phyloP scores from a whole-genome alignment of 64 coral and sea anemone genomes.

The Acropora tenuis region DNA sequence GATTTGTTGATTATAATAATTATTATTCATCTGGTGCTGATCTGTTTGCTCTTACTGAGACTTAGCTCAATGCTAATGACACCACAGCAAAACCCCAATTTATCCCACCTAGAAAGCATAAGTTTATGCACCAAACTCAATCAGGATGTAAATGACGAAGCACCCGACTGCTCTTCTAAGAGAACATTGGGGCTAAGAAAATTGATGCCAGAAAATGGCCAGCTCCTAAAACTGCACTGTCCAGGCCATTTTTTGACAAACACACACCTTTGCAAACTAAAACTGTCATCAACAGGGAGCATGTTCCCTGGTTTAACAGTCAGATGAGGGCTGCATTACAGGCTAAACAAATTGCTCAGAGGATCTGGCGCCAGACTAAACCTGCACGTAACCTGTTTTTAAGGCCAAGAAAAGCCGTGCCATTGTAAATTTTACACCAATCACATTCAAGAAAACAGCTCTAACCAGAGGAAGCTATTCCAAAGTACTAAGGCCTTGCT shows the following conservation, averaged over 20 bases:
- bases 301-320: too few species aligned
- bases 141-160: background rate
- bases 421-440: background rate
- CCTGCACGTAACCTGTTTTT: too few species aligned
- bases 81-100: background rate
- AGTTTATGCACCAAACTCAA: background rate
- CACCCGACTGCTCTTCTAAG: background rate
- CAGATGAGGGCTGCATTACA: too few species aligned
- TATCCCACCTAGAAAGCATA: conserved; percentile 3
- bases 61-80: too few species aligned
- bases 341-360: too few species aligned
- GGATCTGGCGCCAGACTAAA: too few species aligned
- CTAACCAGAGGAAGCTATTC: too few species aligned
- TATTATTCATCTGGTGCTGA: background rate
- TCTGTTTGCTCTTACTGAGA: background rate
- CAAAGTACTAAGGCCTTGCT: too few species aligned
- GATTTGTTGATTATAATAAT: background rate
- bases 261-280: too few species aligned
- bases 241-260: conserved; percentile 15
- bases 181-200: background rate
- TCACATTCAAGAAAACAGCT: conserved; percentile 1
- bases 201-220: conserved; percentile 19
- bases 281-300: too few species aligned
- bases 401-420: background rate
- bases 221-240: background rate